Evolutionary conservation across 2,888 invertebrate genomes (phyloP).

Genomic region (Thymelicus lineola): DNA sequence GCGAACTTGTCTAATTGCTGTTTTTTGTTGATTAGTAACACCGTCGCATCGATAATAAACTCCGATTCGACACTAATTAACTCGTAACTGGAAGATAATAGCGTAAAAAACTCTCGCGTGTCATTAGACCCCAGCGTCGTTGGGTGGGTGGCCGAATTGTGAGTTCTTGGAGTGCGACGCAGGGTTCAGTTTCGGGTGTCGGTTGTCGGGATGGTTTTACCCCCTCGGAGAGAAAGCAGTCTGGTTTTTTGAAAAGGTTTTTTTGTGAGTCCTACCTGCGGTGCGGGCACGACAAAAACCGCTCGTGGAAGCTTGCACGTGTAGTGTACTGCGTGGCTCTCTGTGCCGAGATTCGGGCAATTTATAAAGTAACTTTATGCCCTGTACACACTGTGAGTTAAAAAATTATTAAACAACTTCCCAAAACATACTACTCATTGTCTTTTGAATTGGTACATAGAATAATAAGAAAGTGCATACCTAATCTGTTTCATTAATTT

Average conservation of each 20-base stretch:
- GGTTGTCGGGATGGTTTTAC: constrained; percentile 42
- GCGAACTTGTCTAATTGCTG: constrained; percentile 24
- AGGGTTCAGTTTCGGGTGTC: constrained; percentile 45
- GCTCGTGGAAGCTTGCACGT: constrained; percentile 43
- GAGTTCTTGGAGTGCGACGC: constrained; percentile 9
- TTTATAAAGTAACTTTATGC: constrained; percentile 5
- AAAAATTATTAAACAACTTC: too few relatives aligned
- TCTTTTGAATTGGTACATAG: too few relatives aligned
- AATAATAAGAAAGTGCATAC: too few relatives aligned
- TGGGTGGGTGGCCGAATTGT: constrained; percentile 40
- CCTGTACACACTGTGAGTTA: neutral
- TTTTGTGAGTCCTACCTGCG: constrained; percentile 72
- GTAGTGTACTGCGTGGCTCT: constrained; percentile 33
- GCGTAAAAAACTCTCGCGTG: constrained; percentile 62
- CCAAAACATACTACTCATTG: too few relatives aligned
- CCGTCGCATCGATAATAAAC: constrained; percentile 46
- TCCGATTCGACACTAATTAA: constrained; percentile 69
- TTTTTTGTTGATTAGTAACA: constrained; percentile 18
- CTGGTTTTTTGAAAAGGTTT: constrained; percentile 58
- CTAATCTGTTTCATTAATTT: too few relatives aligned
- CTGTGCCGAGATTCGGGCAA: constrained; percentile 19
- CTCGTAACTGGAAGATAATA: constrained; percentile 59
- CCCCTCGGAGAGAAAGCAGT: constrained; percentile 54
- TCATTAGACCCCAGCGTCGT: constrained; percentile 76
- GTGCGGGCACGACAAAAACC: constrained; percentile 59